Evolutionary conservation across 2,888 invertebrate species (phyloP).

Genomic region (Isoperla grammatica): DNA sequence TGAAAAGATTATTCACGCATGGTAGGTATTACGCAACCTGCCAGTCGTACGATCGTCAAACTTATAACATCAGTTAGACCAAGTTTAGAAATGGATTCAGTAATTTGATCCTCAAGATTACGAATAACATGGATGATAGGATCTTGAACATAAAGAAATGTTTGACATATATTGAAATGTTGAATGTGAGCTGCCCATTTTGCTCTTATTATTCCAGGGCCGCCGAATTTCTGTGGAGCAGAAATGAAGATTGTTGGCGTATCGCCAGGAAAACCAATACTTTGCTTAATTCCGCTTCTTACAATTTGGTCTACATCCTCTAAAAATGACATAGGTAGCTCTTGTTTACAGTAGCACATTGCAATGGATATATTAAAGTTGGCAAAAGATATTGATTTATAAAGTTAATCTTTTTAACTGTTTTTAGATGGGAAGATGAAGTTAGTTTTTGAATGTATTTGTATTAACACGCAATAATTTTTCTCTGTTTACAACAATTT

Average conservation of each 20-base stretch:
- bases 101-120: neutral
- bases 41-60: neutral
- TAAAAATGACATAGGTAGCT: neutral
- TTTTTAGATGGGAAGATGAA: neutral
- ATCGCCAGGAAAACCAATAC: neutral
- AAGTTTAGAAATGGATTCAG: no score
- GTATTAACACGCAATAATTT: neutral
- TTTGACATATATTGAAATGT: constrained; percentile 8
- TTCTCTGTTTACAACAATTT: constrained; percentile 6
- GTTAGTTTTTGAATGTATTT: constrained; percentile 1
- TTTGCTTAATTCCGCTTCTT: neutral
- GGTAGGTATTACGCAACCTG: neutral
- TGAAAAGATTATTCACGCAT: neutral
- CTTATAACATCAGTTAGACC: neutral
- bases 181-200: constrained; percentile 2
- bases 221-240: neutral
- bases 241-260: constrained; percentile 6
- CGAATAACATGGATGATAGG: neutral
- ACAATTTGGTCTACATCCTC: neutral
- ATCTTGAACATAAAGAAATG: neutral
- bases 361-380: neutral
- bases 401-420: constrained; percentile 8
- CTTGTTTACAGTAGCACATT: neutral
- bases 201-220: neutral
- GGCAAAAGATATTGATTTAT: constrained; percentile 9